phyloP scores from a whole-genome alignment of 1,140 invertebrate species.

The Phortica variegata region DNA sequence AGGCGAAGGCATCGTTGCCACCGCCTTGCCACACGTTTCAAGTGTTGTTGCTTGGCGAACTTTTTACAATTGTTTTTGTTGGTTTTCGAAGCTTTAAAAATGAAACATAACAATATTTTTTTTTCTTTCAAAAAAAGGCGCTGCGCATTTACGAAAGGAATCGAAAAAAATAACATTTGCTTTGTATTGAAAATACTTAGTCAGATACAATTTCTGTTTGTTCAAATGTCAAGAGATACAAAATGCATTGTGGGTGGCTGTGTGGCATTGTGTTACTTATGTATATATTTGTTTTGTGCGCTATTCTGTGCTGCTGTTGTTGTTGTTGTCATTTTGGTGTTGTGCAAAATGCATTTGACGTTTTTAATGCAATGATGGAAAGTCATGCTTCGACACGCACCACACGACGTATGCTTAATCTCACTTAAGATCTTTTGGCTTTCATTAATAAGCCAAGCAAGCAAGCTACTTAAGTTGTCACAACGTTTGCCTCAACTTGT shows the following conservation, averaged over 20 bases:
- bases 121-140: too few relatives aligned
- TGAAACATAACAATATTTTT: neutral
- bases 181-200: neutral
- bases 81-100: neutral
- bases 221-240: neutral
- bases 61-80: neutral
- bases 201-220: neutral
- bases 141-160: too few relatives aligned
- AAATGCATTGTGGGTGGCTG: slow-evolving; percentile 7
- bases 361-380: too few relatives aligned
- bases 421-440: neutral
- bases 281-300: too few relatives aligned
- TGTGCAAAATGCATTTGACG: too few relatives aligned
- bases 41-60: too few relatives aligned
- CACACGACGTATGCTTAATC: slow-evolving; percentile 24
- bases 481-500: too few relatives aligned
- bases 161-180: too few relatives aligned
- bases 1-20: neutral
- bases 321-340: too few relatives aligned
- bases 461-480: slow-evolving; percentile 7
- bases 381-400: too few relatives aligned
- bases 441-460: slow-evolving; percentile 3
- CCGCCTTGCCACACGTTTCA: too few relatives aligned
- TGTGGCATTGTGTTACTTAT: neutral
- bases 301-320: too few relatives aligned